phyloP scores from a whole-genome alignment of 2,797 vertebrate genomes.

The Yasuhikotakia modesta region DNA sequence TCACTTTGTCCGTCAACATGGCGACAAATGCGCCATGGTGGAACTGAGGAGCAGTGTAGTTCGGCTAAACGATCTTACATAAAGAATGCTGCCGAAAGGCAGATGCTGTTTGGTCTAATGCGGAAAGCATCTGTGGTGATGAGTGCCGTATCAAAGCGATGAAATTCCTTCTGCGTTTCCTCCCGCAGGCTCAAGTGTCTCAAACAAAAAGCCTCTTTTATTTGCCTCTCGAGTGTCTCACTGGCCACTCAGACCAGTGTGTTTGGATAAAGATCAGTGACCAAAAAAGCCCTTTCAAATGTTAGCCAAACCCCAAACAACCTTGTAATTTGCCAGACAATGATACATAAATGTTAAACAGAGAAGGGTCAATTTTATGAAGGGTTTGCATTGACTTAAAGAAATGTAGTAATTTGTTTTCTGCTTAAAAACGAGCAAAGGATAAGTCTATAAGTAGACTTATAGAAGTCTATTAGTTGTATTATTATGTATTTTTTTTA shows the following conservation, averaged over 20 bases:
- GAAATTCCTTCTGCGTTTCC: slow-evolving; percentile 63
- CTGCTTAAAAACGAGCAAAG: slow-evolving; percentile 1
- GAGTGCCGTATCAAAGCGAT: slow-evolving; percentile 72
- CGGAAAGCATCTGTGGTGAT: slow-evolving; percentile 66
- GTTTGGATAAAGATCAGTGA: slow-evolving; percentile 32
- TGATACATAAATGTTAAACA: slow-evolving; percentile 21
- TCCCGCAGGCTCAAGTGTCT: slow-evolving; percentile 52
- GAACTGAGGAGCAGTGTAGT: slow-evolving; percentile 35
- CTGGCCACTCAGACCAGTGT: slow-evolving; percentile 31
- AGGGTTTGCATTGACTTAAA: background rate
- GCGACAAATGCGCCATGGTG: slow-evolving; percentile 60
- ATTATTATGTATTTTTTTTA: background rate
- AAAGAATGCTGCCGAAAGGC: slow-evolving; percentile 53
- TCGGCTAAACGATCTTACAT: slow-evolving; percentile 29
- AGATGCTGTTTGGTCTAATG: slow-evolving; percentile 70
- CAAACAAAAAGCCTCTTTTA: slow-evolving; percentile 54
- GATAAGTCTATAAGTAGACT: background rate
- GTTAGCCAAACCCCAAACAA: slow-evolving; percentile 5
- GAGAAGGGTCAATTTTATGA: slow-evolving; percentile 27
- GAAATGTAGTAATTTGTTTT: background rate
- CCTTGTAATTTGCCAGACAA: slow-evolving; percentile 28
- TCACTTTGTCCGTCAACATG: slow-evolving; percentile 67
- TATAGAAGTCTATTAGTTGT: background rate
- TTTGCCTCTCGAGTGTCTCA: slow-evolving; percentile 29
- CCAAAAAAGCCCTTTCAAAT: slow-evolving; percentile 19